A percentile compares a stretch with the other conserved stretches of the same genome.
Evolutionary conservation across 2,113 vertebrate species (phyloP).

Genomic region (Clarias batrachus): DNA sequence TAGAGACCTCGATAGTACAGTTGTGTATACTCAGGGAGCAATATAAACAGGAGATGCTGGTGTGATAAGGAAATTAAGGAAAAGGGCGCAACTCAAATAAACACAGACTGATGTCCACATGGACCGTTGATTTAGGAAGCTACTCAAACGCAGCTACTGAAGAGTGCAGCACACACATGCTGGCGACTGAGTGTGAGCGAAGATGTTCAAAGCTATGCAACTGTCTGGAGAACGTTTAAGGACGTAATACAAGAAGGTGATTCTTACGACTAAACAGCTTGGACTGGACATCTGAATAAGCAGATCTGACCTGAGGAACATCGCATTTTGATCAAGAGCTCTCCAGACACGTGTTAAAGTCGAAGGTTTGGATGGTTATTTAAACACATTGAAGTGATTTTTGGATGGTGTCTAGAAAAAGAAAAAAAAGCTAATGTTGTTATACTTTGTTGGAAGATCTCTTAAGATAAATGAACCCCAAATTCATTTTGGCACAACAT

Average conservation of each 20-base stretch:
- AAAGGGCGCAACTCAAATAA: slow-evolving; percentile 77
- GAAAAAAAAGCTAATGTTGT: background rate
- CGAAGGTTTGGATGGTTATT: slow-evolving; percentile 6
- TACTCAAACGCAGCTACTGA: slow-evolving; percentile 12
- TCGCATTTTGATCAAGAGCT: background rate
- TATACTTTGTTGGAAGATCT: background rate
- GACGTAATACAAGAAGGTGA: background rate
- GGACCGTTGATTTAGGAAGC: background rate
- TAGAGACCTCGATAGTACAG: slow-evolving; percentile 55
- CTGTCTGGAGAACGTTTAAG: background rate
- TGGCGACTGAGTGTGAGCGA: background rate
- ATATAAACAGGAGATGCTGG: slow-evolving; percentile 73
- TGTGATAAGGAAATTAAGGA: slow-evolving; percentile 75
- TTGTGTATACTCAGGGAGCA: slow-evolving; percentile 64
- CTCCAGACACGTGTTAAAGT: background rate
- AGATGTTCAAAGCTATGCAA: background rate
- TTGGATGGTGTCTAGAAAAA: background rate
- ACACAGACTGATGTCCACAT: slow-evolving; percentile 50
- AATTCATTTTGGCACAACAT: background rate
- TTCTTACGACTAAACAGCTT: too few species aligned
- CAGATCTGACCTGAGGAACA: background rate
- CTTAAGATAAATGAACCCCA: background rate
- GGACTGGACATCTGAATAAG: slow-evolving; percentile 1
- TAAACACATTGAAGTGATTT: background rate
- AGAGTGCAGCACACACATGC: background rate